Base-by-base conservation (phyloP, 2,113 vertebrate genomes). In the Tauraco erythrolophus region DNA sequence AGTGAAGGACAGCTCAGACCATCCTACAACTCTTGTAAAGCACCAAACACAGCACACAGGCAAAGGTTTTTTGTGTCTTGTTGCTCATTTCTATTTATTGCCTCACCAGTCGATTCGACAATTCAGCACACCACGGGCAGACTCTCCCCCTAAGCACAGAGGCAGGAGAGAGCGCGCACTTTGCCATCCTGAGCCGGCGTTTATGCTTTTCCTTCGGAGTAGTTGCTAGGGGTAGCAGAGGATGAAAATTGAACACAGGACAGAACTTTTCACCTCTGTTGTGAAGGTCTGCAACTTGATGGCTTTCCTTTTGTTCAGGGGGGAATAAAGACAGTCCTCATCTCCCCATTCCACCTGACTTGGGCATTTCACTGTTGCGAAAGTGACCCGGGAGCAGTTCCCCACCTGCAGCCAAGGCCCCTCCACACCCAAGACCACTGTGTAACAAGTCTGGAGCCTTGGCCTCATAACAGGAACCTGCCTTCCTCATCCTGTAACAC, bases 61-160 rank as follows among this genome's bases (percentile, higher is more conserved):
- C 23, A 91, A 57, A 71, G 1, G 6, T 57, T 89, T 85, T 84
- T 77, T 41, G 48, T 21, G 6, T 50, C 39, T 76, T 71, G 11
- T 54, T 56, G 53, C 22, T 87, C 11, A 43, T 91, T 89, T 91
- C 72, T 87, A 21, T 61, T 81, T 65, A 75, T 53, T 91, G 45
- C 13, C 43, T 61, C 33, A 72, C 22, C n/a, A 60, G 16, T 11
- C 77, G 70, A 77, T 24, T 39, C 25, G 75, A 31, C 61, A 77
- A 94, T 76, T 83, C 16, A 57, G 9, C 8, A 33, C 19, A 21
- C 21, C 25, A 17, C 28, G 37, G 30, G 9, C 24, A 75, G 45
- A 43, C 8, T 51, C 21, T 74, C 17, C 19, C n/a, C 8, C 18
- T 33, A 41, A 92, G 58, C 37, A 54, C 10, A 68, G 79, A 80